Percentiles rank a stretch among this genome's conserved stretches.
Evolutionary conservation across 2,888 invertebrate species (phyloP).

Genomic region (Nezara viridula): DNA sequence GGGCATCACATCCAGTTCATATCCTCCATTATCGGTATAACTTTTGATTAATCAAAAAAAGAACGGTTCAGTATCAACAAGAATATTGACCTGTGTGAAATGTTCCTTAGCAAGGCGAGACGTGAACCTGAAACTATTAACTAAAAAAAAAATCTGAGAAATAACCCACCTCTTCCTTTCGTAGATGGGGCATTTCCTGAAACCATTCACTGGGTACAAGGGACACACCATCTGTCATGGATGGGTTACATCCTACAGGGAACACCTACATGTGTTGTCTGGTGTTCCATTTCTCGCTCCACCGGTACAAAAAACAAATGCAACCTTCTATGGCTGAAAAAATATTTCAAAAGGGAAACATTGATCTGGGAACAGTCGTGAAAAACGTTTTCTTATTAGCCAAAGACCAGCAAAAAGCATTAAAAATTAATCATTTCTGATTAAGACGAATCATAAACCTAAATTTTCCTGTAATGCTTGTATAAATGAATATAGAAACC

Average conservation of each 20-base stretch:
- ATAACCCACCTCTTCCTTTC: slow-evolving; percentile 16
- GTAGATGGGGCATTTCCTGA: slow-evolving; percentile 24
- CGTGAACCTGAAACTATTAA: background rate
- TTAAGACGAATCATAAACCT: no score
- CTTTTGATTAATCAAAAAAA: no score
- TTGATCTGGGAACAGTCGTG: background rate
- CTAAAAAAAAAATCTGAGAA: background rate
- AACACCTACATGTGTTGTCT: background rate
- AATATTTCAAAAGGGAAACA: background rate
- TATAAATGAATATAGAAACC: no score
- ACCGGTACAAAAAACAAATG: background rate
- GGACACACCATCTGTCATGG: slow-evolving; percentile 14
- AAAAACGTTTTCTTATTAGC: no score
- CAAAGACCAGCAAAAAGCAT: no score
- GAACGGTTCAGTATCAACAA: no score
- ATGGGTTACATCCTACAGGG: slow-evolving; percentile 40
- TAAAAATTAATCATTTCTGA: no score
- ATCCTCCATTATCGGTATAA: no score
- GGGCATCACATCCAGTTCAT: no score
- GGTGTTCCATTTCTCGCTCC: slow-evolving; percentile 29
- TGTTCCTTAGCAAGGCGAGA: background rate
- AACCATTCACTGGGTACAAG: slow-evolving; percentile 36
- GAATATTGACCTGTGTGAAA: no score
- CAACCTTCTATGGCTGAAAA: background rate
- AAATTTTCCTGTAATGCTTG: no score